Conservation (phyloP, 2,888 invertebrate species). For the Megastigmus dorsalis region DNA sequence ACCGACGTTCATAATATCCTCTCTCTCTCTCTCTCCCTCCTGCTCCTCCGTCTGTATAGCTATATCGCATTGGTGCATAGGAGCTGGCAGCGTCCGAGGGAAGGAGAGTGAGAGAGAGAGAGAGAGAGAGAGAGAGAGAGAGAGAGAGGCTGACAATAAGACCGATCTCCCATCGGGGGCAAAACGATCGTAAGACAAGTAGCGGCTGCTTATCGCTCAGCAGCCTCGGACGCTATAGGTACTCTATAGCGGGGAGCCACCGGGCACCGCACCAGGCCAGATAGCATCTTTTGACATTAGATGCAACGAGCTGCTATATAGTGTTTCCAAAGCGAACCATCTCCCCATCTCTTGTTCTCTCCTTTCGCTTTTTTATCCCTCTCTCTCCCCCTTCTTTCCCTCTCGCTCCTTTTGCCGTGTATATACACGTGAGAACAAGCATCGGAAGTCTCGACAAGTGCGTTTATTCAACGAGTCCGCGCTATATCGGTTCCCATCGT, state of each 20-base stretch:
- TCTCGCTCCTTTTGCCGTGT: slow-evolving; percentile 1
- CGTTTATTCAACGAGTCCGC: too few species aligned
- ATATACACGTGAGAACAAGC: too few species aligned
- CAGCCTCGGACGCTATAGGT: not conserved
- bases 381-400: not conserved
- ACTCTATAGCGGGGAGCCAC: too few species aligned
- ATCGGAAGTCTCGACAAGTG: too few species aligned
- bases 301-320: slow-evolving; percentile 26
- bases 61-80: not conserved
- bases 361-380: slow-evolving; percentile 2
- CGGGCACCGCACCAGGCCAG: not conserved
- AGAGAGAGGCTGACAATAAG: slow-evolving; percentile 42
- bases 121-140: not conserved
- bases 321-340: not conserved
- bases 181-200: slow-evolving; percentile 54
- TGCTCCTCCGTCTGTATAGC: not conserved
- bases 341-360: slow-evolving; percentile 26
- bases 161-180: slow-evolving; percentile 50
- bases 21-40: not conserved
- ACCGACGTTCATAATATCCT: slow-evolving; percentile 42
- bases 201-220: too few species aligned
- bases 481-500: too few species aligned
- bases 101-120: not conserved
- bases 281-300: slow-evolving; percentile 40
- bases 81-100: not conserved